Base-by-base conservation (phyloP, 2,888 invertebrate species). In the Strigamia maritima region DNA sequence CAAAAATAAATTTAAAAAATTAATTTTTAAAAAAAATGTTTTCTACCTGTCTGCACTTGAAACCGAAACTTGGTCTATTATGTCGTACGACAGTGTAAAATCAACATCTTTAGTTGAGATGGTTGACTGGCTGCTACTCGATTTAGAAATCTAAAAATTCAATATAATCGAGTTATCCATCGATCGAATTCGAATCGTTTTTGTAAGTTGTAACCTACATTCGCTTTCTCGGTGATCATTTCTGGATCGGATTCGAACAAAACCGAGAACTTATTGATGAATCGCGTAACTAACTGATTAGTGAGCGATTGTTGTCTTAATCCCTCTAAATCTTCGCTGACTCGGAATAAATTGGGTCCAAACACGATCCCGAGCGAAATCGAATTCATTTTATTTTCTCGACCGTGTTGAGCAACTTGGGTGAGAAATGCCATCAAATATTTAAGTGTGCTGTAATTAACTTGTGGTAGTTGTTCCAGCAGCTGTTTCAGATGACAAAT, bases 351-450 rank as follows among this genome's bases (percentile, higher is more conserved):
- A 82, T 86, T 87, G 38, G 87, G 87, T 79, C 87, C 87, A 84
- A 87, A 87, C 28, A 87, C 86, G 79, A 87, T 87, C 35, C 86
- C 87, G 44, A 87, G 82, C 8, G 86, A 85, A 81, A 84, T 84
- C 4, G 87, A 83, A 76, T 84, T 85, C 87, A 87, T 87, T 81
- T 86, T 86, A 81, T 87, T 87, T 60, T 82, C 81, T n/a, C 83
- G 81, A 80, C 87, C 86, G 75, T 85, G 82, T 75, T 84, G 83
- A 3, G 86, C 82, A 1, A 87, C 86, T 76, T 85, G 82, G 26
- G 84, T 84, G 38, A 87, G 84, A 82, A 87, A 87, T 28, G 84
- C 82, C 54, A 83, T 82, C 74, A 87, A 83, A 82, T 86, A 87
- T 79, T 86, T 86, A 75, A 87, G 83, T 38, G 86, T 83, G 80